Conservation (phyloP, 2,888 invertebrate genomes). For the Euplagia quadripunctaria region DNA sequence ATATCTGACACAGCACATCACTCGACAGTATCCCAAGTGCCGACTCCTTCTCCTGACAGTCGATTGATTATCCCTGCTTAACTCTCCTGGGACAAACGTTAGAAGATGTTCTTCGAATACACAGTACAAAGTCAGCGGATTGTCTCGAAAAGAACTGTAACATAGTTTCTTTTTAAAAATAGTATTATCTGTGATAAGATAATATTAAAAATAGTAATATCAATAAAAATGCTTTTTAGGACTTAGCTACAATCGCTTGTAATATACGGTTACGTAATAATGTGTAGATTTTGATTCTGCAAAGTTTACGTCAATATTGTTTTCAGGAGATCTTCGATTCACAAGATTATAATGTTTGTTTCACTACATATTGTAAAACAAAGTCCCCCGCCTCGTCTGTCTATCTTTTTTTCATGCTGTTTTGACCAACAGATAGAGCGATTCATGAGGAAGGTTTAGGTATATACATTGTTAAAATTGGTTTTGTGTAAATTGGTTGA, state of each 20-base stretch:
- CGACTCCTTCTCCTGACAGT: constrained; percentile 24
- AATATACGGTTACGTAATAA: not conserved
- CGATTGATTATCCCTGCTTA: constrained; percentile 44
- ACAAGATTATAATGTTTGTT: constrained; percentile 34
- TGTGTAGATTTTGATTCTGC: not conserved
- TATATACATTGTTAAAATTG: too few relatives aligned
- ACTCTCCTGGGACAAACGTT: constrained; percentile 26
- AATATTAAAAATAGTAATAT: too few relatives aligned
- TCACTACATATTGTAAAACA: too few relatives aligned
- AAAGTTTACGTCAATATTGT: not conserved
- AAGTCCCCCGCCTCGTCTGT: too few relatives aligned
- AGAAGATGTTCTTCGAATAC: constrained; percentile 10
- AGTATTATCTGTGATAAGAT: too few relatives aligned
- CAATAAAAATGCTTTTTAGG: too few relatives aligned
- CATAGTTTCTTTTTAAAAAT: not conserved
- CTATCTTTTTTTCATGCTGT: too few relatives aligned
- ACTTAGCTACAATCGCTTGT: not conserved
- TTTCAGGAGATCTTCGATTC: constrained; percentile 16
- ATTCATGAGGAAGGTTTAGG: too few relatives aligned
- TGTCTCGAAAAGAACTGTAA: not conserved
- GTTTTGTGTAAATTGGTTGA: too few relatives aligned
- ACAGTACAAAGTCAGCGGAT: constrained; percentile 3
- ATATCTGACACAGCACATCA: constrained; percentile 11
- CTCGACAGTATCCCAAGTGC: constrained; percentile 13
- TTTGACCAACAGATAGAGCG: too few relatives aligned